A percentile compares a stretch with the other conserved stretches of the same genome.
These are phyloP conservation scores for Phyllotreta cruciferae DNA, from an alignment of 2,888 invertebrate genomes.

Conservation along the genomic window DNA sequence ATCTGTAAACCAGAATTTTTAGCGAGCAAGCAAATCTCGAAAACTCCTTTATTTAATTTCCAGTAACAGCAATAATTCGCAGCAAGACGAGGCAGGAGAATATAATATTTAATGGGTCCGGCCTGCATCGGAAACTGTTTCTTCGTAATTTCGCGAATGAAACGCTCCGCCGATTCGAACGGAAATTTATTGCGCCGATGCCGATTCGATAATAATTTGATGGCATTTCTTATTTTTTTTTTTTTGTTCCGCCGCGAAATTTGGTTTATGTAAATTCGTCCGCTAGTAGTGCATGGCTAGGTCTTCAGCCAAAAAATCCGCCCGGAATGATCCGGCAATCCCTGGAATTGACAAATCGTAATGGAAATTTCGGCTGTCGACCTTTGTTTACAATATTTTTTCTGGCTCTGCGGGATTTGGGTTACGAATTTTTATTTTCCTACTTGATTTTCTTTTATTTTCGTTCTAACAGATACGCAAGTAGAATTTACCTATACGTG, in stretches of 20 bases:
- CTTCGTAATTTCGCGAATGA: conserved; percentile 4
- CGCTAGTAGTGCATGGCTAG: neutral
- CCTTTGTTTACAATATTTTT: conserved; percentile 10
- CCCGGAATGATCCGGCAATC: neutral
- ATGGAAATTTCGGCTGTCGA: conserved; percentile 3
- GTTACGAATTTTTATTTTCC: conserved; percentile 4
- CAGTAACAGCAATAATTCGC: conserved; percentile 14
- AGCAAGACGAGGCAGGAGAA: conserved; percentile 6
- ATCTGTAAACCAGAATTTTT: conserved; percentile 20
- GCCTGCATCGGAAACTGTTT: conserved; percentile 1
- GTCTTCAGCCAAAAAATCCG: neutral
- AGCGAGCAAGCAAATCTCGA: conserved; percentile 23
- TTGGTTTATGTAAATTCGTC: neutral
- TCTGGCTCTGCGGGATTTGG: neutral
- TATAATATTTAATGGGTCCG: conserved; percentile 1
- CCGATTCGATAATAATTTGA: too few species aligned
- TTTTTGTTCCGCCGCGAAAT: neutral
- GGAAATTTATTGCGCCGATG: neutral
- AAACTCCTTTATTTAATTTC: conserved; percentile 21
- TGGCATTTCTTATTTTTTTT: neutral
- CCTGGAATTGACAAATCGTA: conserved; percentile 5
- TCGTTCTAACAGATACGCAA: neutral
- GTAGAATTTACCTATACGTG: neutral
- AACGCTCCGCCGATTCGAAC: neutral
- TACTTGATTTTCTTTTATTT: neutral